A percentile compares a stretch with the other conserved stretches of the same genome.
Conservation (phyloP, 30 jellyfish, hydroid and myxozoan genomes). For the Turritopsis dohrnii region DNA sequence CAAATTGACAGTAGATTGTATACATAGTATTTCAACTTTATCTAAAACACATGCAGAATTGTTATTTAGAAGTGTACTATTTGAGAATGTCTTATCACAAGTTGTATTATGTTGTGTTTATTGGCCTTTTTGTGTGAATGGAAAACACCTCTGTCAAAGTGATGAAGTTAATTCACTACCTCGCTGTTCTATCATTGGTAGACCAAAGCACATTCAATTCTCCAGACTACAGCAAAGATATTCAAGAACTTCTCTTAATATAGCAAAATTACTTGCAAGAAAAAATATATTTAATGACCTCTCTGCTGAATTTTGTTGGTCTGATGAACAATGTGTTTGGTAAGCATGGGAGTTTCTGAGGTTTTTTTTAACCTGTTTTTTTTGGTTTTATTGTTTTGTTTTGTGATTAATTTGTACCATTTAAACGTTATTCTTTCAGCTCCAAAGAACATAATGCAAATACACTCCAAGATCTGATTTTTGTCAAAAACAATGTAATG, state of each 20-base stretch:
- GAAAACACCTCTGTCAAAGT: neutral
- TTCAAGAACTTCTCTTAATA: neutral
- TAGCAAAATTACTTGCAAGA: neutral
- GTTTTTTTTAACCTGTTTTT: too few relatives aligned
- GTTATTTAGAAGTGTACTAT: too few relatives aligned
- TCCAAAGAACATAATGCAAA: neutral
- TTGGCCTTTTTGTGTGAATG: neutral
- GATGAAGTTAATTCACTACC: neutral
- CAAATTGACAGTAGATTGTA: neutral
- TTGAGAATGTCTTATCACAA: neutral
- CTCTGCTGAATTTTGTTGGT: neutral
- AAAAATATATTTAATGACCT: neutral
- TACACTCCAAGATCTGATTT: conserved; percentile 54
- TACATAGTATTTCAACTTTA: neutral
- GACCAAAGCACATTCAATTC: neutral
- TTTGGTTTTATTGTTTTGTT: too few relatives aligned
- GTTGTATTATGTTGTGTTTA: neutral
- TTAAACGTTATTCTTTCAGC: too few relatives aligned
- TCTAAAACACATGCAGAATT: neutral
- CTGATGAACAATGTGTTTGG: too few relatives aligned
- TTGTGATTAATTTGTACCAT: too few relatives aligned
- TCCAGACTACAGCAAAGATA: neutral
- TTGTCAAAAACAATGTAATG: conserved; percentile 34
- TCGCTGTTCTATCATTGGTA: neutral
- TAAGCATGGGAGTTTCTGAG: too few relatives aligned